These are phyloP conservation scores for Ochlodes sylvanus DNA, from an alignment of 2,888 invertebrate genomes.

Conservation along the genomic window DNA sequence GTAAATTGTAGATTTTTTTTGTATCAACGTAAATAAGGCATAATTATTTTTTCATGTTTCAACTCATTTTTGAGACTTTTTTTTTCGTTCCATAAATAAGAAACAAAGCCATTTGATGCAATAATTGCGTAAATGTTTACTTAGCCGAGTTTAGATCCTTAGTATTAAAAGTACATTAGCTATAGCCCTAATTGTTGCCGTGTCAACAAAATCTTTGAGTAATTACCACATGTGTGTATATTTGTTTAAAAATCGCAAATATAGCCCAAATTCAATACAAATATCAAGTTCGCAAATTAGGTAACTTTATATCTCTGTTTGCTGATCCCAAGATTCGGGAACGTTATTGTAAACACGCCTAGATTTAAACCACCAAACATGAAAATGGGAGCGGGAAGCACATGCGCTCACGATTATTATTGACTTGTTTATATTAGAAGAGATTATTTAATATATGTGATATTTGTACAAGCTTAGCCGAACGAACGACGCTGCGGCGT, in stretches of 20 bases:
- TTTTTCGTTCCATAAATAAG: too few species aligned
- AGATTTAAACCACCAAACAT: slow-evolving; percentile 14
- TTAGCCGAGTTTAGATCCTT: too few species aligned
- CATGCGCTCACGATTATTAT: slow-evolving; percentile 5
- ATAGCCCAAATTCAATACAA: background rate
- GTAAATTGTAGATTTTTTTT: too few species aligned
- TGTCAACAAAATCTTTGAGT: background rate
- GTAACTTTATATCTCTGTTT: slow-evolving; percentile 12
- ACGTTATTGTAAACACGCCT: slow-evolving; percentile 16
- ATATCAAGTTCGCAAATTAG: background rate
- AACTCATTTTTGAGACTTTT: too few species aligned
- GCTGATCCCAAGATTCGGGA: slow-evolving; percentile 7
- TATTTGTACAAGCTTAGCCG: background rate
- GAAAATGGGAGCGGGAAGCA: slow-evolving; percentile 7
- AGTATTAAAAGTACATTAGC: too few species aligned
- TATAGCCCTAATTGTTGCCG: background rate
- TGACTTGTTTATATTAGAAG: background rate
- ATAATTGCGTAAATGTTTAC: too few species aligned
- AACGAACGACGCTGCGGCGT: too few species aligned
- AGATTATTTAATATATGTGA: background rate
- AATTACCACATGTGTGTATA: background rate
- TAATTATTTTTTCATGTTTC: too few species aligned
- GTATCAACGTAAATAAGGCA: too few species aligned
- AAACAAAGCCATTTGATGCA: too few species aligned
- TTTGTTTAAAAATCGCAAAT: background rate